Percentiles rank a stretch among this genome's conserved stretches.
Conservation (phyloP, 1,140 invertebrate species). For the Magallana gigas region DNA sequence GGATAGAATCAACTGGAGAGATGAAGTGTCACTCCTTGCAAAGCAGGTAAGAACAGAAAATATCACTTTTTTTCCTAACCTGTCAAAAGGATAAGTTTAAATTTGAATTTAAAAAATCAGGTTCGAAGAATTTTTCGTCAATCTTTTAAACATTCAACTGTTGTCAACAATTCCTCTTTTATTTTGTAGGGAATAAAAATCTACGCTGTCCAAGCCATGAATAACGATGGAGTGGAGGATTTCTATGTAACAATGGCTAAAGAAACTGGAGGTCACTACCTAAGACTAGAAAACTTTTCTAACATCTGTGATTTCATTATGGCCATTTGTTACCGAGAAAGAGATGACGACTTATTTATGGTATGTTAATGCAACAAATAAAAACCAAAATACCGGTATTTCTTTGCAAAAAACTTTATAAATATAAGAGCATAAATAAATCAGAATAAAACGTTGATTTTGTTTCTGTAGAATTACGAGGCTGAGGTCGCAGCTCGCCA, state of each 20-base stretch:
- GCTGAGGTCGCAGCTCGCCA: conserved; percentile 60
- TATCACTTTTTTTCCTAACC: no score
- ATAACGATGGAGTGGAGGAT: conserved; percentile 37
- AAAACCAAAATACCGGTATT: no score
- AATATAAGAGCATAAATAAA: no score
- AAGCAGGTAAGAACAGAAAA: conserved; percentile 42
- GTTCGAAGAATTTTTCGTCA: no score
- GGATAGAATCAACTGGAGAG: conserved; percentile 71
- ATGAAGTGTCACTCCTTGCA: conserved; percentile 62
- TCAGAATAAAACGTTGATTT: not conserved
- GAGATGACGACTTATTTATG: conserved; percentile 56
- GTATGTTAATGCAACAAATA: not conserved
- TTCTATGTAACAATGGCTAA: conserved; percentile 67
- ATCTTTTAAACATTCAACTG: no score
- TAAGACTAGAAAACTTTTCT: conserved; percentile 66
- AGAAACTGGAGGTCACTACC: conserved; percentile 66
- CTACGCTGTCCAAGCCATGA: conserved; percentile 66
- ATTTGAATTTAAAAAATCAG: no score
- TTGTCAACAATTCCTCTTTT: not conserved
- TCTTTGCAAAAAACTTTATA: no score
- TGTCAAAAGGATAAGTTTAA: no score
- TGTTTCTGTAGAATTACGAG: conserved; percentile 64
- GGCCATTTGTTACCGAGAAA: conserved; percentile 70
- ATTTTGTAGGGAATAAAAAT: conserved; percentile 66
- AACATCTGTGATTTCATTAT: conserved; percentile 70